phyloP scores from a whole-genome alignment of 2,797 vertebrate species.

The Anas acuta region DNA sequence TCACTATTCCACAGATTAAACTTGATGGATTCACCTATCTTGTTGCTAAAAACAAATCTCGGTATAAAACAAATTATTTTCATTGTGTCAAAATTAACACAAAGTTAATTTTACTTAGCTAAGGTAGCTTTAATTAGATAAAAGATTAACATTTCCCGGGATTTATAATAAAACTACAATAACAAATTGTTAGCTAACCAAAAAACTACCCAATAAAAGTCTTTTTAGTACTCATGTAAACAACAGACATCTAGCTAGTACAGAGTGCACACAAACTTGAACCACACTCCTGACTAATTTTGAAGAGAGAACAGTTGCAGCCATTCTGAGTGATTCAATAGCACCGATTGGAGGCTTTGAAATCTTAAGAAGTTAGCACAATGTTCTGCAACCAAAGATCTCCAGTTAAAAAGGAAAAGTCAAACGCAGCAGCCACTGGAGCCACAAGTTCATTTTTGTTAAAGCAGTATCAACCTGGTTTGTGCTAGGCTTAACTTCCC shows the following conservation, averaged over 20 bases:
- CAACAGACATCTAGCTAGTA: background rate
- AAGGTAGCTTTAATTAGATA: background rate
- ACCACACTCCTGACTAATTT: background rate
- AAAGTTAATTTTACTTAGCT: background rate
- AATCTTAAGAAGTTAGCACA: background rate
- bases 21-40: background rate
- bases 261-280: background rate
- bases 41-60: background rate
- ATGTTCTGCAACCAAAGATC: background rate
- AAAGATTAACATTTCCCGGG: background rate
- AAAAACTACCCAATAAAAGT: background rate
- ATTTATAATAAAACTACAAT: background rate
- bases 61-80: background rate
- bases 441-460: background rate
- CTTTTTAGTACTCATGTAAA: background rate
- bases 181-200: background rate
- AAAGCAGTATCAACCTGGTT: background rate
- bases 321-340: background rate
- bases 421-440: background rate
- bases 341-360: background rate
- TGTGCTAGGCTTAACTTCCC: background rate
- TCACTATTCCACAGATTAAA: background rate
- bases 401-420: background rate
- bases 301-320: background rate
- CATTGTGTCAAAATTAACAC: too few species aligned